phyloP scores from a whole-genome alignment of 2,797 vertebrate genomes.

The Carcharodon carcharias region DNA sequence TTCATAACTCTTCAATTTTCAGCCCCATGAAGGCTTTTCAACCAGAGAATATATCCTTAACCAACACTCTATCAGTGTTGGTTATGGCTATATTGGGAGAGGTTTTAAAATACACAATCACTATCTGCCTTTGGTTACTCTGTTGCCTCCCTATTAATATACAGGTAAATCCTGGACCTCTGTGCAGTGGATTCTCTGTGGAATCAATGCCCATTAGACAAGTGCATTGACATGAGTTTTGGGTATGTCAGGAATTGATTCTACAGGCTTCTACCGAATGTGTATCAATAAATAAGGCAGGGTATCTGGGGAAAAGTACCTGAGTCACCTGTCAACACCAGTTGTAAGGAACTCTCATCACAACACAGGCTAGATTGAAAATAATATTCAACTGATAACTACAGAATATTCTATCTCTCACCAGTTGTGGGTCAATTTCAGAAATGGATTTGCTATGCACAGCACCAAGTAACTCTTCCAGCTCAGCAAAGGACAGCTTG shows the following conservation, averaged over 20 bases:
- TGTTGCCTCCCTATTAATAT: neutral
- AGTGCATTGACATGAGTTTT: neutral
- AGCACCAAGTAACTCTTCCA: constrained; percentile 85
- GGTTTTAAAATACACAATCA: neutral
- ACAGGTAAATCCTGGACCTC: neutral
- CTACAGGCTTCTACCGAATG: neutral
- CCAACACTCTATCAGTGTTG: neutral
- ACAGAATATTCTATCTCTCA: constrained; percentile 46
- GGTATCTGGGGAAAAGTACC: neutral
- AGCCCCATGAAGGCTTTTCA: neutral
- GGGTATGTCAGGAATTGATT: neutral
- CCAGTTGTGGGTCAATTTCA: constrained; percentile 91
- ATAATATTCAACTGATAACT: neutral
- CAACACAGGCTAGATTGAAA: neutral
- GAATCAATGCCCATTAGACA: neutral
- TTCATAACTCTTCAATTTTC: neutral
- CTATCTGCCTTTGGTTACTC: neutral
- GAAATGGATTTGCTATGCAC: constrained; percentile 86
- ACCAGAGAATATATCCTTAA: neutral
- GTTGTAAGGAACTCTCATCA: neutral
- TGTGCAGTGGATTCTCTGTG: neutral
- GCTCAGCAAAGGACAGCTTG: constrained; percentile 77
- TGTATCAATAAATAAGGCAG: neutral
- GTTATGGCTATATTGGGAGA: neutral
- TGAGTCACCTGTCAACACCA: too few species aligned